Percentiles rank a stretch among this genome's conserved stretches.
phyloP scores from a whole-genome alignment of 2,113 vertebrate species.

The Willisornis vidua region DNA sequence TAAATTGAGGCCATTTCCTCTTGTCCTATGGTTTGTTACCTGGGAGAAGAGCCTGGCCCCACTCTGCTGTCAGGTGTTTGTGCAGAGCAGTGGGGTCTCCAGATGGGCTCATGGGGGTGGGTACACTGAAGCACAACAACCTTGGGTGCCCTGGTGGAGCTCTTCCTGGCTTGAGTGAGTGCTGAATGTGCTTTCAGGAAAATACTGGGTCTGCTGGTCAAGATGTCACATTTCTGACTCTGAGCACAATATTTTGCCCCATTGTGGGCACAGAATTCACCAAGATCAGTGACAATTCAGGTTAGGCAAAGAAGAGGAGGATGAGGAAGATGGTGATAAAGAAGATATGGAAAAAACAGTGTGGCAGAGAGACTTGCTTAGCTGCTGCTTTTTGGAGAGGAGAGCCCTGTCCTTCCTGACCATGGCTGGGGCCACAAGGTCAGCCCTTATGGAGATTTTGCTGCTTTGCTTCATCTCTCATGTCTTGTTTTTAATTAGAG shows the following conservation, averaged over 20 bases:
- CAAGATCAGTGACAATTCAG: fast-evolving
- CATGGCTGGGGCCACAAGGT: background rate
- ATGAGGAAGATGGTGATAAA: background rate
- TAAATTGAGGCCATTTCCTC: background rate
- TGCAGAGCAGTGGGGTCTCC: background rate
- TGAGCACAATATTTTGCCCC: background rate
- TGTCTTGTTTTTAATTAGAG: background rate
- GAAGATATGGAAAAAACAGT: fast-evolving
- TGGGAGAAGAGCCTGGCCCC: background rate
- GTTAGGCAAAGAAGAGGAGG: background rate
- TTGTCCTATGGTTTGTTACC: too few species aligned
- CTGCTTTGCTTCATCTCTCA: background rate
- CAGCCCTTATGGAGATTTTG: background rate
- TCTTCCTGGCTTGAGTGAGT: fast-evolving
- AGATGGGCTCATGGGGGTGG: fast-evolving
- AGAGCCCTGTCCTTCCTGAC: background rate
- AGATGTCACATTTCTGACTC: background rate
- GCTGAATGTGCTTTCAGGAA: background rate
- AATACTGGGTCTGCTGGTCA: fast-evolving
- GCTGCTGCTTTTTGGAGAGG: fast-evolving
- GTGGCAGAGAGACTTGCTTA: background rate
- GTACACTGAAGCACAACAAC: fast-evolving
- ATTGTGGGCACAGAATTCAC: fast-evolving
- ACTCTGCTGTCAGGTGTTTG: fast-evolving
- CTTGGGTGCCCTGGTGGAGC: background rate